These are phyloP conservation scores for Trogon surrucura DNA, from an alignment of 2,113 vertebrate genomes.

Conservation along the genomic window DNA sequence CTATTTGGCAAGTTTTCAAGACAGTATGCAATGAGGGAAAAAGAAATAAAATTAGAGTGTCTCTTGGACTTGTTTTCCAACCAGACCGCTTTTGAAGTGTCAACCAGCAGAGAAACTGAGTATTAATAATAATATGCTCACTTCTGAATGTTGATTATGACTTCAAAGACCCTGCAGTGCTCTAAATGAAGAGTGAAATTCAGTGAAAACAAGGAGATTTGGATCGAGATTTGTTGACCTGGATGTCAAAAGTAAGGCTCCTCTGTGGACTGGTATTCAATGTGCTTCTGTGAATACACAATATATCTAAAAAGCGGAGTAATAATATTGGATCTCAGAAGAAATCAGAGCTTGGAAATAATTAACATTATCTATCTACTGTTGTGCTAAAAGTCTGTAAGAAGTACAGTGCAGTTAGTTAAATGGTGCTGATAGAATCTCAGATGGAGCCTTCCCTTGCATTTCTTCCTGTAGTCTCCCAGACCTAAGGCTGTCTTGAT, in stretches of 20 bases:
- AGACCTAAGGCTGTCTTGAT: background rate
- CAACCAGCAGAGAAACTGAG: background rate
- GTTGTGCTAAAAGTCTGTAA: background rate
- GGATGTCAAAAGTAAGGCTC: background rate
- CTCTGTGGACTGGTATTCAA: background rate
- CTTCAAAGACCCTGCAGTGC: background rate
- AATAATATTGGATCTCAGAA: background rate
- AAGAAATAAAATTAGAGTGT: background rate
- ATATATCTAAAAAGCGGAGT: background rate
- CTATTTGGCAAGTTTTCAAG: slow-evolving; percentile 45
- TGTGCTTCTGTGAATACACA: background rate
- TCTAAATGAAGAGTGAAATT: background rate
- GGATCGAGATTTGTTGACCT: background rate
- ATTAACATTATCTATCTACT: background rate
- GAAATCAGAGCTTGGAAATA: background rate
- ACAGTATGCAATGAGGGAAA: background rate
- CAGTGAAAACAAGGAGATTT: background rate
- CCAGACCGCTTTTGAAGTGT: background rate
- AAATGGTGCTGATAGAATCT: background rate
- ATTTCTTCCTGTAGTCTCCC: background rate
- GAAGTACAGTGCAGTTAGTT: background rate
- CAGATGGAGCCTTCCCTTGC: background rate
- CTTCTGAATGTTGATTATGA: background rate
- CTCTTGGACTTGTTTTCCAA: background rate
- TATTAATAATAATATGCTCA: background rate